Conservation (phyloP, 2,797 vertebrate species). For the Euthynnus affinis region DNA sequence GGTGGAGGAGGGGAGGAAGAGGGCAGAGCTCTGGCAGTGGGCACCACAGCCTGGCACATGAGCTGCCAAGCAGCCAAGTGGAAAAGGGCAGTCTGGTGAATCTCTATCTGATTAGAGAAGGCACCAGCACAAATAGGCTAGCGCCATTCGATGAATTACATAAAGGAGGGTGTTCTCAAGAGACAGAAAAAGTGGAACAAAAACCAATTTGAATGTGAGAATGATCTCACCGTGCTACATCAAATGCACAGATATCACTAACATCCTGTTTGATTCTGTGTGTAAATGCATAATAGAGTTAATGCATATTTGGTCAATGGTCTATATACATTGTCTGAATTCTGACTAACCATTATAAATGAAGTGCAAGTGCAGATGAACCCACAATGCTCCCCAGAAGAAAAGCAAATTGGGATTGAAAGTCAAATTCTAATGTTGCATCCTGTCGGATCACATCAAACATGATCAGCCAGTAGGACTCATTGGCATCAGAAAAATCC, state of each 20-base stretch:
- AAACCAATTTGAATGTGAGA: slow-evolving; percentile 15
- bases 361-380: slow-evolving; percentile 40
- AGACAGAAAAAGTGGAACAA: neutral
- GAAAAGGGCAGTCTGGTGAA: slow-evolving; percentile 83
- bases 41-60: slow-evolving; percentile 63
- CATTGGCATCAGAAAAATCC: slow-evolving; percentile 31
- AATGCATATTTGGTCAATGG: slow-evolving; percentile 3
- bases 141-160: slow-evolving; percentile 43
- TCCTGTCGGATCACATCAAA: slow-evolving; percentile 56
- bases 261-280: slow-evolving; percentile 14
- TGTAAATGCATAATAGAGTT: neutral
- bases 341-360: slow-evolving; percentile 15
- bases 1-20: slow-evolving; percentile 71
- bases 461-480: slow-evolving; percentile 40
- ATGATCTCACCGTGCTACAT: neutral
- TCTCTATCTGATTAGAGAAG: slow-evolving; percentile 33
- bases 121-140: slow-evolving; percentile 31
- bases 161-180: slow-evolving; percentile 13
- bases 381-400: slow-evolving; percentile 32
- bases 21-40: slow-evolving; percentile 70
- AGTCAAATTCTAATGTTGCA: slow-evolving; percentile 60
- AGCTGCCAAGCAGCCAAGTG: slow-evolving; percentile 73
- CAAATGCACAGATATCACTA: neutral
- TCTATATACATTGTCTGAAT: slow-evolving; percentile 26
- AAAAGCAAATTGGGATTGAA: slow-evolving; percentile 61